Evolutionary conservation across 1,140 invertebrate species (phyloP), one percentile per base, ranked within the genome.

Genomic region (Palaemon carinicauda): DNA sequence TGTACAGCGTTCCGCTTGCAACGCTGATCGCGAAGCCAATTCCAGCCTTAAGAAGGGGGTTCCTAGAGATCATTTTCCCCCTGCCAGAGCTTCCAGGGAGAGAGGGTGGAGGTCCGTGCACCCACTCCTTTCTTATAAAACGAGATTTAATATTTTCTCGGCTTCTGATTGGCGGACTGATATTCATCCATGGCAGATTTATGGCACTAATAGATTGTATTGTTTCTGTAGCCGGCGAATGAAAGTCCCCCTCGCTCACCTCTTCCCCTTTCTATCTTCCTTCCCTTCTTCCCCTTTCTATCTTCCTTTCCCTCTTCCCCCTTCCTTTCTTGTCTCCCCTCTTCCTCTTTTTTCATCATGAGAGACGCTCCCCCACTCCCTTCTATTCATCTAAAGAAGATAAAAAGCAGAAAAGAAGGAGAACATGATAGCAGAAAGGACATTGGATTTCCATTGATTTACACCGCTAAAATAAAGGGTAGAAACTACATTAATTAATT

Each of bases 111-210:
- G 12, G 10, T 41, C 21, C 78, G 41, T 21, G 15, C 17, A 51
- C 24, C 41, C 75, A 2, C 52, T 54, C 12, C n/a, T 9, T 27
- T 60, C 33, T 81, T 56, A 81, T 81, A 81, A 81, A 81, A 81
- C 56, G 41, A 81, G 79, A 81, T 81, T 81, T 81, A 81, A 81
- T 81, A 81, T 81, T 81, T 81, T 81, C 79, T 69, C 79, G 79
- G 27, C 79, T 21, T 81, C 56, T 81, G 79, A 81, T 81, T 81
- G 79, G 79, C 79, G 65, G 79, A 71, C 60, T 69, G 79, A 81
- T 81, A 71, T n/a, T 56, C 60, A 69, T 81, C 60, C 79, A 71
- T 17, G 33, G 79, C 79, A 71, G 79, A 81, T 81, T 81, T 69
- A 81, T 65, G 33, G 24, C 56, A 50, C 9, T 71, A 69, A 81